Percentiles rank a stretch among this genome's conserved stretches.
Evolutionary conservation across 2,797 vertebrate genomes (phyloP).

Genomic region (Channa striata): DNA sequence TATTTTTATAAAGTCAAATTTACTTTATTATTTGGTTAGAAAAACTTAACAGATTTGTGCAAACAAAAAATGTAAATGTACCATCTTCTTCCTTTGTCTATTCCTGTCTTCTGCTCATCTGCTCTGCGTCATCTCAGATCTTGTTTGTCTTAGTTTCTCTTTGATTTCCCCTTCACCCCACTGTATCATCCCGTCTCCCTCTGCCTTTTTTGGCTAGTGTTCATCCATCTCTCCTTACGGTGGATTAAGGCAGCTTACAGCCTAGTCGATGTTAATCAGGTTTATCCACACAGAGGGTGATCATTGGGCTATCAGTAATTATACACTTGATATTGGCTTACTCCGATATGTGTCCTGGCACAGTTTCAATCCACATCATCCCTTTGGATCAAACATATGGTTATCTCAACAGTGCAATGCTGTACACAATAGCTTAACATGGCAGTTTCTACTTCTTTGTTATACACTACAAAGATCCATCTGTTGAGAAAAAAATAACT

Average conservation of each 20-base stretch:
- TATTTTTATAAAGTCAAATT: too few relatives aligned
- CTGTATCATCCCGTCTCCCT: conserved; percentile 7
- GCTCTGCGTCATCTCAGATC: conserved; percentile 14
- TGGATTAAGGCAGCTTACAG: conserved; percentile 72
- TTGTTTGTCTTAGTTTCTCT: conserved; percentile 4
- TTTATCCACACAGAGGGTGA: conserved; percentile 80
- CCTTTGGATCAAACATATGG: conserved; percentile 69
- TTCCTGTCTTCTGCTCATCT: conserved; percentile 3
- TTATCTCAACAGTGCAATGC: conserved; percentile 42
- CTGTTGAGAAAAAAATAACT: conserved; percentile 50
- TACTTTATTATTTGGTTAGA: too few relatives aligned
- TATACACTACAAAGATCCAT: conserved; percentile 67
- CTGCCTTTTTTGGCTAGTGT: conserved; percentile 3
- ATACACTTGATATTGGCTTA: conserved; percentile 74
- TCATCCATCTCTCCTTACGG: conserved; percentile 64
- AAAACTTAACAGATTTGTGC: too few relatives aligned
- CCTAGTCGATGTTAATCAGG: conserved; percentile 79
- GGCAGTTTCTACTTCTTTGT: conserved; percentile 59
- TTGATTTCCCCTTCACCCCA: conserved; percentile 5
- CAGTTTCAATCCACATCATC: conserved; percentile 72
- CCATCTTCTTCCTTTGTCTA: background rate
- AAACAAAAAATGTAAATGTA: too few relatives aligned
- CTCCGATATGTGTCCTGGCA: conserved; percentile 65
- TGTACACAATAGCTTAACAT: conserved; percentile 37
- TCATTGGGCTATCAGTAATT: conserved; percentile 79